Evolutionary conservation across 1,140 invertebrate genomes (phyloP), one percentile per base, ranked within the genome.

Genomic region (Bombus waltoni): DNA sequence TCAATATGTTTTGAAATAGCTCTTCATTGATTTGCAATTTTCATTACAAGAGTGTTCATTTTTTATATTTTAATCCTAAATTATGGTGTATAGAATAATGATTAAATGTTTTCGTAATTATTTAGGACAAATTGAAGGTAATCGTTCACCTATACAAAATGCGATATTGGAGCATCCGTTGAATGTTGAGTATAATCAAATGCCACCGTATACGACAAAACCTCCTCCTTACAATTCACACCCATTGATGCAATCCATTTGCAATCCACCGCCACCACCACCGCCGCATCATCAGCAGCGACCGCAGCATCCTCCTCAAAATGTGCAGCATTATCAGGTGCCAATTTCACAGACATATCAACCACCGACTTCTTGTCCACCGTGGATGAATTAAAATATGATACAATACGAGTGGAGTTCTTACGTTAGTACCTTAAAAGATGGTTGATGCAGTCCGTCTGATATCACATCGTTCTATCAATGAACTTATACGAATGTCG

Each of bases 241-340:
- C 71, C 93, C 93, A 28, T 88, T 94, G 74, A 93, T 94, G 86
- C 93, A 94, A 65, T 94, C 94, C 18, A 94, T 94, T 80, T 94
- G 94, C 70, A 94, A 94, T 91, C 93, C 94, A 59, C 94, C 93
- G 25, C 94, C 93, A n/a, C 92, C 89, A 5, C 92, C 92, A 13
- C 91, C 91, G 32, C 89, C 89, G 15, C 91, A 92, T 68, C 92
- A 92, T 74, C 92, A 92, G 59, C 85, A 90, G 32, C 90, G 88
- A 53, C 87, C 90, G 40, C 92, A 93, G 62, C 90, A 90, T 83
- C 86, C 85, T 35, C 73, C 91, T 59, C 92, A 93, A 83, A 80
- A 77, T 15, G 44, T 83, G 42, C 92, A 92, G 73, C 92, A 93
- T 79, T 93, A 92, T 82, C 93, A 93, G 83, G 91, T 92, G 87